Evolutionary conservation across 2,797 vertebrate species (phyloP).

Genomic region (Telmatherina bonti): DNA sequence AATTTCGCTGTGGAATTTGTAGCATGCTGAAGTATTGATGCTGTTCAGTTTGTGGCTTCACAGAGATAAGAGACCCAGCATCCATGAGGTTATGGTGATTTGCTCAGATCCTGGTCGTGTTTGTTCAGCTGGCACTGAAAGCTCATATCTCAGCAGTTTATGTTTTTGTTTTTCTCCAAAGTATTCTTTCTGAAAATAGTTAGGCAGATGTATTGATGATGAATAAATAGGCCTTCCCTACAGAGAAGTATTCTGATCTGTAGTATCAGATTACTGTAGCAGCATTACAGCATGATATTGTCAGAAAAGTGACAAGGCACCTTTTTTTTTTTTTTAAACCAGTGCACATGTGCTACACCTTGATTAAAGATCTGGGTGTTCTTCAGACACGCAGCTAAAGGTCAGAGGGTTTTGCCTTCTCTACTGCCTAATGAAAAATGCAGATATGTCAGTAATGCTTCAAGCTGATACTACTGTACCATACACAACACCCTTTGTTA

Average conservation of each 20-base stretch:
- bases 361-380: background rate
- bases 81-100: slow-evolving; percentile 33
- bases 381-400: background rate
- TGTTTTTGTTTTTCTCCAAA: slow-evolving; percentile 43
- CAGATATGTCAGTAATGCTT: no score
- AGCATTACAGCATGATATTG: background rate
- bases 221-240: no score
- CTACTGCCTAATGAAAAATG: no score
- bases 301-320: background rate
- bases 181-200: slow-evolving; percentile 49
- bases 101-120: slow-evolving; percentile 34
- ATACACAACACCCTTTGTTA: no score
- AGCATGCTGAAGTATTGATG: background rate
- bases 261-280: no score
- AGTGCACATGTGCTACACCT: background rate
- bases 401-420: no score
- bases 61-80: slow-evolving; percentile 15
- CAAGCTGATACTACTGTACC: no score
- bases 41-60: slow-evolving; percentile 1
- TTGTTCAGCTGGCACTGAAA: slow-evolving; percentile 54
- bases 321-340: background rate
- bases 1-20: slow-evolving; percentile 3
- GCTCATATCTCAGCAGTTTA: slow-evolving; percentile 52
- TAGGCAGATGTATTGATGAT: slow-evolving; percentile 25
- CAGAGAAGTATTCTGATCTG: no score